Conservation (phyloP, 2,888 invertebrate genomes). For the Lucinisca nassula region DNA sequence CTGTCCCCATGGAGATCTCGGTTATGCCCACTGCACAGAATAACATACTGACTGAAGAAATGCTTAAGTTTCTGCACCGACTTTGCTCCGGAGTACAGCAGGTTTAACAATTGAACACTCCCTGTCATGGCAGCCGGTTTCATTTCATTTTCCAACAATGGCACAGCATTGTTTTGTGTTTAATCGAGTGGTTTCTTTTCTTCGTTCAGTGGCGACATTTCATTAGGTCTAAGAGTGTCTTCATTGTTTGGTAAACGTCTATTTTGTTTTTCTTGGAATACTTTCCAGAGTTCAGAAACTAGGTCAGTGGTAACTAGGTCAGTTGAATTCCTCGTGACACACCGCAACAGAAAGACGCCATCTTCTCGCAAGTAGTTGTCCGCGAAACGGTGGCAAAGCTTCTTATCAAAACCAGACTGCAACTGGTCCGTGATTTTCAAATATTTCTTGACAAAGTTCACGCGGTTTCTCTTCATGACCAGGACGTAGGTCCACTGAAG, state of each 20-base stretch:
- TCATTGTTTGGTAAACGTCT: constrained; percentile 59
- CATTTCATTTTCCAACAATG: not conserved
- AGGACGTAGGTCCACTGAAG: constrained; percentile 78
- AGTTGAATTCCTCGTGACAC: constrained; percentile 81
- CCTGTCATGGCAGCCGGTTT: not conserved
- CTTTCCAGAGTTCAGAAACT: constrained; percentile 78
- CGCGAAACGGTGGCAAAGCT: constrained; percentile 79
- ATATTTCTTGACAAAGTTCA: constrained; percentile 80
- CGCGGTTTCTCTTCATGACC: constrained; percentile 74
- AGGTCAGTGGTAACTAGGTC: constrained; percentile 82
- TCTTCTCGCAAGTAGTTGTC: constrained; percentile 82
- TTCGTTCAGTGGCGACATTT: constrained; percentile 60
- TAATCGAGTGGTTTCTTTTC: constrained; percentile 56
- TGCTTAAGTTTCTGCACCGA: not conserved
- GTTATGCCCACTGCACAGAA: too few species aligned
- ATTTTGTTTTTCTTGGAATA: constrained; percentile 78
- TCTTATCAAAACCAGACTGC: constrained; percentile 77
- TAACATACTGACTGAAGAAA: not conserved
- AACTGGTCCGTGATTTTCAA: constrained; percentile 79
- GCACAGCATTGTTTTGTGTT: not conserved
- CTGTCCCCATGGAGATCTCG: too few species aligned
- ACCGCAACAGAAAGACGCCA: constrained; percentile 81
- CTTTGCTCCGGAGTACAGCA: not conserved
- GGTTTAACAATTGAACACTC: not conserved
- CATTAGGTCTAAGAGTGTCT: constrained; percentile 58